Conservation (phyloP, 2,888 invertebrate species). For the Sepioteuthis lessoniana region DNA sequence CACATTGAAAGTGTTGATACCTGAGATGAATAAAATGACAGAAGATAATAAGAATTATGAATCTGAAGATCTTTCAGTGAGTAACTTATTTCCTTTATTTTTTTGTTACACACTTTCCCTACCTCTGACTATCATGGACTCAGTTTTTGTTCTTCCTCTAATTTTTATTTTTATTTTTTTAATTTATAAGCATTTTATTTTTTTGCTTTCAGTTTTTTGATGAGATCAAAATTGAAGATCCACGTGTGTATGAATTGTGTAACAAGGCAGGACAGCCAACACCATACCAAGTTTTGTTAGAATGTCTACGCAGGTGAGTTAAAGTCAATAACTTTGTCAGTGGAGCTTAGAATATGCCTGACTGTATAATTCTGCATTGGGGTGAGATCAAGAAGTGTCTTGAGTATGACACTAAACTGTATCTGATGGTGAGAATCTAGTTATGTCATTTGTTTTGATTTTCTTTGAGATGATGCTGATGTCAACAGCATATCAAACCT, state of each 20-base stretch:
- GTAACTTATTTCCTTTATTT: constrained; percentile 49
- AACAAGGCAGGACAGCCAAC: constrained; percentile 96
- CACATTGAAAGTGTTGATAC: constrained; percentile 92
- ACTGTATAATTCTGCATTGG: too few species aligned
- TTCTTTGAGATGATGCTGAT: too few species aligned
- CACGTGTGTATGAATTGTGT: constrained; percentile 94
- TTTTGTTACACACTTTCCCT: not conserved
- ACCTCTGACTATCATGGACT: not conserved
- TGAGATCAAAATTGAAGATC: constrained; percentile 93
- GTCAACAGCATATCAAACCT: too few species aligned
- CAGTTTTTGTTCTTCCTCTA: not conserved
- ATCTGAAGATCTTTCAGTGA: constrained; percentile 71
- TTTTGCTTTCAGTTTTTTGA: constrained; percentile 78
- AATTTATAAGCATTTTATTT: not conserved
- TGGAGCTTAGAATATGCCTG: too few species aligned
- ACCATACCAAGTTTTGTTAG: constrained; percentile 93
- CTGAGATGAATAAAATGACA: constrained; percentile 85
- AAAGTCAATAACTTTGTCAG: not conserved
- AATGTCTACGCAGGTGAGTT: constrained; percentile 84
- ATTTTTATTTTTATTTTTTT: too few species aligned
- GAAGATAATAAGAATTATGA: constrained; percentile 66
- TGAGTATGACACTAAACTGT: too few species aligned
- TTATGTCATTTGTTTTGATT: too few species aligned
- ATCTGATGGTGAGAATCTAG: too few species aligned
- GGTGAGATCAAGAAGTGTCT: too few species aligned